Percentiles rank a stretch among this genome's conserved stretches.
phyloP scores from a whole-genome alignment of 2,888 invertebrate species.

The Invenusta paracnida region DNA sequence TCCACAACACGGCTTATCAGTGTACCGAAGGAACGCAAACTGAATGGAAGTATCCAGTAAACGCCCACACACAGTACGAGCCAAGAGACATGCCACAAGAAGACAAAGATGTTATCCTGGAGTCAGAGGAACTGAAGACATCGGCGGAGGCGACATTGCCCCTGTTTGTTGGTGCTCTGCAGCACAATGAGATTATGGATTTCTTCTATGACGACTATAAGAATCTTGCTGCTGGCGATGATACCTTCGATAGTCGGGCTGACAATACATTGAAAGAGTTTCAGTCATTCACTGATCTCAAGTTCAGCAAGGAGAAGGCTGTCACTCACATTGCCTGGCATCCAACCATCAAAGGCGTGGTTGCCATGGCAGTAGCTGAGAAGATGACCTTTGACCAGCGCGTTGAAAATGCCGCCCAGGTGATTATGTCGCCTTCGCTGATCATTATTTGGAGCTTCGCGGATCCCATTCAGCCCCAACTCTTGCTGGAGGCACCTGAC shows the following conservation, averaged over 20 bases:
- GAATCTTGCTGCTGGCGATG: conserved; percentile 54
- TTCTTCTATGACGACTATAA: conserved; percentile 60
- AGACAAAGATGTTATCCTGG: conserved; percentile 50
- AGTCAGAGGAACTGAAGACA: conserved; percentile 19
- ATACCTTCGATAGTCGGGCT: conserved; percentile 57
- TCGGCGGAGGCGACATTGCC: background rate
- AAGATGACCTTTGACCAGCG: conserved; percentile 58
- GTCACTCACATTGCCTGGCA: conserved; percentile 61
- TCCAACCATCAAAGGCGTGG: conserved; percentile 57
- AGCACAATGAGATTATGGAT: conserved; percentile 61
- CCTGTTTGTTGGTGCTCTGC: conserved; percentile 56
- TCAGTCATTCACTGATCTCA: conserved; percentile 61
- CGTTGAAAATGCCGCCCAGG: conserved; percentile 55
- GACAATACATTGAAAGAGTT: conserved; percentile 56
- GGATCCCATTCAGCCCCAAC: conserved; percentile 61
- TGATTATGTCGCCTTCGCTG: conserved; percentile 58
- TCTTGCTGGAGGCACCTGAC: conserved; percentile 60
- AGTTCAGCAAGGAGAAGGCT: conserved; percentile 59
- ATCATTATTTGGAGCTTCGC: conserved; percentile 61
- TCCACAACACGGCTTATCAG: background rate
- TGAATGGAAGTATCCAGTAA: conserved; percentile 58
- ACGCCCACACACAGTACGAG: conserved; percentile 57
- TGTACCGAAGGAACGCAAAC: conserved; percentile 52
- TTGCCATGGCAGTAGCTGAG: conserved; percentile 58
- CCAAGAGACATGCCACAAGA: conserved; percentile 53